phyloP scores from a whole-genome alignment of 2,888 invertebrate species.

The Rhyacophila evoluta region DNA sequence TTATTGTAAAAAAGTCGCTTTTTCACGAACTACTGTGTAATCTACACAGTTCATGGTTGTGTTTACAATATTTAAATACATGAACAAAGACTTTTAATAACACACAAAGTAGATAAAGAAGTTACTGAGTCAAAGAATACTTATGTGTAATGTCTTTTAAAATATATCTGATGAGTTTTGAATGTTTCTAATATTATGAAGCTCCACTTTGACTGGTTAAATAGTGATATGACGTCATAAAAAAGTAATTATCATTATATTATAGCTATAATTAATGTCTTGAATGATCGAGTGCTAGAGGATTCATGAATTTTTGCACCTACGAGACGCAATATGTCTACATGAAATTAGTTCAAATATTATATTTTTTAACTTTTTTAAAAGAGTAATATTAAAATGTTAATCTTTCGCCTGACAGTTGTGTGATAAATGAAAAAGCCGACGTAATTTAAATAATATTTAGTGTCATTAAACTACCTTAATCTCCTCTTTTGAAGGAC shows the following conservation, averaged over 20 bases:
- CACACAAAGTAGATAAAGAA: too few species aligned
- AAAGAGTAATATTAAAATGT: neutral
- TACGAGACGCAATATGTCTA: neutral
- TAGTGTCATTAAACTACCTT: too few species aligned
- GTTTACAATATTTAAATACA: too few species aligned
- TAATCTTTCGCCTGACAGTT: neutral
- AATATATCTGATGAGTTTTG: neutral
- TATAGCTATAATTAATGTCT: constrained; percentile 21
- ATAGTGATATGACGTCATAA: constrained; percentile 41
- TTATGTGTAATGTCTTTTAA: too few species aligned
- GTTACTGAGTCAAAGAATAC: too few species aligned
- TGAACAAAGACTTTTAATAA: too few species aligned
- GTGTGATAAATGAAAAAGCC: neutral
- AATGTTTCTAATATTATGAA: neutral
- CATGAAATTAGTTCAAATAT: constrained; percentile 15
- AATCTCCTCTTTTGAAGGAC: too few species aligned
- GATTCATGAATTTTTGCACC: neutral
- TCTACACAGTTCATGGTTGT: too few species aligned
- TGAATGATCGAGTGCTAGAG: constrained; percentile 29
- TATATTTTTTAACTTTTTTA: constrained; percentile 18
- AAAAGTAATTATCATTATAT: constrained; percentile 37
- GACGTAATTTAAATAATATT: too few species aligned
- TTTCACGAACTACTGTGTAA: too few species aligned
- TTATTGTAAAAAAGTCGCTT: too few species aligned
- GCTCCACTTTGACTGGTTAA: constrained; percentile 40